Base-by-base conservation (phyloP, 2,797 vertebrate genomes). In the Champsocephalus esox region DNA sequence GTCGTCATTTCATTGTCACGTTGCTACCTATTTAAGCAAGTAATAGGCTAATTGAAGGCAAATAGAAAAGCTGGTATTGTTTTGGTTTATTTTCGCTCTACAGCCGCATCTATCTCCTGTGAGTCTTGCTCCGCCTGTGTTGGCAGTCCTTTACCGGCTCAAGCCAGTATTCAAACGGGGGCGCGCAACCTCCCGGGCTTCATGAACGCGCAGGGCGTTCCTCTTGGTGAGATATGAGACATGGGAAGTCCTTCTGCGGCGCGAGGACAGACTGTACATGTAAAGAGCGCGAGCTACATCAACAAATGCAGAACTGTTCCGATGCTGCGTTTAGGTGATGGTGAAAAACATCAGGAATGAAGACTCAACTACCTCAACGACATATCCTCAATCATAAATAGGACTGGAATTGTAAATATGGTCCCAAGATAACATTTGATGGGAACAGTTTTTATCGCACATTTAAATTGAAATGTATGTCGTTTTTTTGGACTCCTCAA, bases 61-160 rank as follows among this genome's bases (percentile, higher is more conserved):
- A 9, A 3, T 11, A 17, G 9, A 17, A 4, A 48, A 49, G 14
- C 7, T 6, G 5, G 1, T 9, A 7, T 9, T 4, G 2, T 13
- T 24, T 21, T 2, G 8, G 17, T 50, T 1, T 57, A 14, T 34
- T 16, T 21, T 43, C 6, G 5, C 8, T 43, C 19, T 10, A 1
- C 46, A 0, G 56, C 9, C 1, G 66, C 71, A 73, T 73, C 77
- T 34, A 45, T 66, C 44, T 48, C 14, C 9, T 0, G 12, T 7
- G 5, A 5, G n/a, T 3, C 7, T 1, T 32, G 61, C 65, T 67
- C 80, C 73, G 82, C 12, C 76, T 74, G 85, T 58, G 69, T 34
- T 70, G 46, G 60, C 82, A 82, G 88, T 83, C 87, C 87, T 79
- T 76, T 86, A 93, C 94, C 91, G 93, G 94, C 89, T 95, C 62